phyloP scores from a whole-genome alignment of 2,797 vertebrate genomes.

The Malacoraja senta region DNA sequence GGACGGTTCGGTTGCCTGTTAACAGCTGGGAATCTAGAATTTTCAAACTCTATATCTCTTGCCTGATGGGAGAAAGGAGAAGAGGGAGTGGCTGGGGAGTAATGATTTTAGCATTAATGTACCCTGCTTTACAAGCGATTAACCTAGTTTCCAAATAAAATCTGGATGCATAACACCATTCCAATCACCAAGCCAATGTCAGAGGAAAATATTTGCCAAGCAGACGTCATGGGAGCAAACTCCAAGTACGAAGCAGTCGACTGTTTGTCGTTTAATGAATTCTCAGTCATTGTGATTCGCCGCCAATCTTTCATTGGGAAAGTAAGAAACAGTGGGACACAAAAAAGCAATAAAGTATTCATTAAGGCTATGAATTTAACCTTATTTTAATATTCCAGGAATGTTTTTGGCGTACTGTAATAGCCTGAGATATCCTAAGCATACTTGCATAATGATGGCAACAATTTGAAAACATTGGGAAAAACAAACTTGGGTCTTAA shows the following conservation, averaged over 20 bases:
- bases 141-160: neutral
- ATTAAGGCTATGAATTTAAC: neutral
- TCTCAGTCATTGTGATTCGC: conserved; percentile 6
- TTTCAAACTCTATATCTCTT: no score
- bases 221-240: conserved; percentile 26
- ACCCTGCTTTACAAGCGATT: neutral
- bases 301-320: conserved; percentile 23
- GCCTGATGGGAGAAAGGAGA: no score
- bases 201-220: conserved; percentile 26
- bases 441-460: neutral
- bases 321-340: conserved; percentile 17
- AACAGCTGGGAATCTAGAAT: no score
- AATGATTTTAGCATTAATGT: neutral
- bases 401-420: conserved; percentile 8
- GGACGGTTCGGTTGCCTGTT: no score
- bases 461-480: conserved; percentile 23
- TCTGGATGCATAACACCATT: conserved; percentile 7
- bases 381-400: conserved; percentile 20
- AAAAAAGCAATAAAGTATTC: conserved; percentile 11
- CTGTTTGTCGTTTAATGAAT: conserved; percentile 29
- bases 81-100: no score
- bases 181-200: conserved; percentile 30
- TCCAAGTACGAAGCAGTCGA: conserved; percentile 6
- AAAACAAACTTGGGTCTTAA: neutral
- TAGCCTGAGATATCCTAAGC: neutral